Base-by-base conservation (phyloP, 2,888 invertebrate genomes). In the Trachelus stipa region DNA sequence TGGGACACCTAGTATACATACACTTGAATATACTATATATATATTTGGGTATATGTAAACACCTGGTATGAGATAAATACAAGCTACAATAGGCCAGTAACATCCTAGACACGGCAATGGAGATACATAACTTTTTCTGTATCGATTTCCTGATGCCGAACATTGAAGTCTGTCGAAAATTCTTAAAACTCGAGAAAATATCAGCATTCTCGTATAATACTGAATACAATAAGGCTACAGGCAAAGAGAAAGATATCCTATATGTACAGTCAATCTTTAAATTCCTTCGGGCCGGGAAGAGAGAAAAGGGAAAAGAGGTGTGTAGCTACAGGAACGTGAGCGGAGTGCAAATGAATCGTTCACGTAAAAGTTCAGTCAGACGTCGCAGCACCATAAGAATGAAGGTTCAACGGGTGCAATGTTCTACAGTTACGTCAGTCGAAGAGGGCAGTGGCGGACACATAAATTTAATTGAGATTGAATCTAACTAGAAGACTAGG, bases 401-500 rank as follows among this genome's bases (percentile, higher is more conserved):
- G 2, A 23, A 56, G 23, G 56, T 23, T 56, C 69, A 33, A 31
- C 31, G 71, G 35, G 35, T 15, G 31, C 34, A 73, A 11, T 40
- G 34, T 23, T 34, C 56, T 33, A 73, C n/a, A 73, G 12, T 77
- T 77, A 74, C 74, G 75, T 69, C 74, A 75, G 71, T 73, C 9
- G 34, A 30, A 34, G 40, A 40, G 73, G 77, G 33, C 73, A 77
- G 35, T 71, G 71, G 69, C 77, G 74, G 75, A 77, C 56, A 40
- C 71, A 69, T 77, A 77, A 75, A 77, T 77, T 77, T 75, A 71
- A 56, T 56, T 56, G 56, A 56, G 56, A 23, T 56, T 56, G 56
- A 56, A 56, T 56, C 56, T 56, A 56, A 56, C 56, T 56, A 56
- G 23, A 56, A 23, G 15, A 6, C 23, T 23, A 23, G 9, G 9